Evolutionary conservation across 2,888 invertebrate species (phyloP).

Genomic region (Parnassius smintheus): DNA sequence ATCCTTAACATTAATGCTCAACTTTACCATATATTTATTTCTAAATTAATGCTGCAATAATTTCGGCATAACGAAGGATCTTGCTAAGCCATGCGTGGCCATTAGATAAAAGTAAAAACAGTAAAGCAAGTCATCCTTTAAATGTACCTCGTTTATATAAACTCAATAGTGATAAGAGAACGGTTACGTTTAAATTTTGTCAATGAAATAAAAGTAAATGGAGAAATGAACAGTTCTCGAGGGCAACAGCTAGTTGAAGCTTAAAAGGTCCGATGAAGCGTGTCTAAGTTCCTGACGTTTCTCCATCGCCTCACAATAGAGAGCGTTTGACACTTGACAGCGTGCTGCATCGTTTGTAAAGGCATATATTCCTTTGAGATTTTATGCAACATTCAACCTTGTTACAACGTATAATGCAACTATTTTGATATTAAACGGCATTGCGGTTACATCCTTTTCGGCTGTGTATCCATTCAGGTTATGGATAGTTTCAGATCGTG

Average conservation of each 20-base stretch:
- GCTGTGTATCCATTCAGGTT: constrained; percentile 35
- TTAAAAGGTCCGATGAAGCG: constrained; percentile 55
- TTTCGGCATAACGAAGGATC: no score
- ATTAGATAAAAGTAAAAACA: constrained; percentile 35
- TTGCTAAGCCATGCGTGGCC: no score
- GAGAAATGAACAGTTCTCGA: constrained; percentile 6
- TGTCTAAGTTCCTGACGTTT: constrained; percentile 62
- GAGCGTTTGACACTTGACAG: constrained; percentile 57
- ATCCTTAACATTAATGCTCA: no score
- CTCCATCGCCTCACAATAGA: constrained; percentile 60
- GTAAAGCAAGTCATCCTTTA: constrained; percentile 43
- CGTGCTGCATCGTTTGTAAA: constrained; percentile 29
- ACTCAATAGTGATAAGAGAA: constrained; percentile 28
- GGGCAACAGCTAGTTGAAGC: constrained; percentile 34
- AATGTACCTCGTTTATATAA: constrained; percentile 18
- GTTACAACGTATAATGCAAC: constrained; percentile 29
- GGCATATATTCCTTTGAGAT: constrained; percentile 28
- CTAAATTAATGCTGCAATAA: no score
- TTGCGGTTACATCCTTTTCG: constrained; percentile 27
- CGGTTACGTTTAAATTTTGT: constrained; percentile 38
- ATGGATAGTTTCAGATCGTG: constrained; percentile 52
- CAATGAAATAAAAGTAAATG: constrained; percentile 33
- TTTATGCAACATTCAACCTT: constrained; percentile 8
- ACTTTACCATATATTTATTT: no score
- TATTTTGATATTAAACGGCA: constrained; percentile 8